Evolutionary conservation across 1,140 invertebrate species (phyloP).

Genomic region (Cydia splendana): DNA sequence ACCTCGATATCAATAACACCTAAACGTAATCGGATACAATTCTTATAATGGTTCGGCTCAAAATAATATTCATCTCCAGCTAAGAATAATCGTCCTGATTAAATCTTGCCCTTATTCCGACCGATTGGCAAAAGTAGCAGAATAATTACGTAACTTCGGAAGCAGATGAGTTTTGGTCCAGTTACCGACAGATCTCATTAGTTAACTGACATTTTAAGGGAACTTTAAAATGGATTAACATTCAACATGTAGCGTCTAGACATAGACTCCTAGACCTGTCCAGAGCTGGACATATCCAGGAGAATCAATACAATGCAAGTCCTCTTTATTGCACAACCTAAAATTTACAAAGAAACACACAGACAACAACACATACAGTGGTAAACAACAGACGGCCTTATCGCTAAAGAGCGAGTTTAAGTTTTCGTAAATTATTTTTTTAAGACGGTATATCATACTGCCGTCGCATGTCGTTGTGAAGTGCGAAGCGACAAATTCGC

Average conservation of each 20-base stretch:
- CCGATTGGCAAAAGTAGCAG: background rate
- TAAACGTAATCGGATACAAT: background rate
- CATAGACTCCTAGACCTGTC: no score
- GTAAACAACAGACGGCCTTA: no score
- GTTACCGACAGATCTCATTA: background rate
- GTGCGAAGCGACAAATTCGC: no score
- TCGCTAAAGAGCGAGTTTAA: no score
- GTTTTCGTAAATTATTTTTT: no score
- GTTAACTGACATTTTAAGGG: background rate
- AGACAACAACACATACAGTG: no score
- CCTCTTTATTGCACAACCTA: no score
- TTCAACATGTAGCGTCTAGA: background rate
- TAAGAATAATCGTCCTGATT: background rate
- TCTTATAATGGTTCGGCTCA: background rate
- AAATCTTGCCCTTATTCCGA: slow-evolving; percentile 13
- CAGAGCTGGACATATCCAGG: no score
- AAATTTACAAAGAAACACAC: no score
- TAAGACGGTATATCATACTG: no score
- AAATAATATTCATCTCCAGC: background rate
- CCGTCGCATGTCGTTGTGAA: no score
- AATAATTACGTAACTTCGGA: background rate
- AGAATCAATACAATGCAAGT: no score
- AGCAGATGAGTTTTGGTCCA: background rate
- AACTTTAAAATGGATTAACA: background rate
- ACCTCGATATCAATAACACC: background rate